Conservation (phyloP, 2,797 vertebrate species). For the Parauchenoglanis punctatus region DNA sequence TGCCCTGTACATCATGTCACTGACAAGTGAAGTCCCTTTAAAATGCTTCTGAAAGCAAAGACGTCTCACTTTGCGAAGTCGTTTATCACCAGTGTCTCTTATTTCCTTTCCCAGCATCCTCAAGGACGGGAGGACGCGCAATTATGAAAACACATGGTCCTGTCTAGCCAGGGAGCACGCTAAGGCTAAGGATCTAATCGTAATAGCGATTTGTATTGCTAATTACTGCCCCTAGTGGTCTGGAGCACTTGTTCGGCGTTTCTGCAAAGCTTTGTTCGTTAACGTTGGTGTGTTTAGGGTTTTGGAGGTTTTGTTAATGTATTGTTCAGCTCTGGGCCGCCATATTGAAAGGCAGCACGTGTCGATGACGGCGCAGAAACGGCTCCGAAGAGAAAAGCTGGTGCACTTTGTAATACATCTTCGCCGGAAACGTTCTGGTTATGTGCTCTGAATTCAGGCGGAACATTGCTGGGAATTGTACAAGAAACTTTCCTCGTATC, state of each 20-base stretch:
- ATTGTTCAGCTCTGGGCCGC: neutral
- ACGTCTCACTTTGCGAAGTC: too few species aligned
- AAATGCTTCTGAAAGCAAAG: too few species aligned
- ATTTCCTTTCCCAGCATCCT: too few species aligned
- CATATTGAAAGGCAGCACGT: neutral
- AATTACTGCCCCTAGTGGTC: neutral
- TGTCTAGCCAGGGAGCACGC: too few species aligned
- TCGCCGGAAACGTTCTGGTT: neutral
- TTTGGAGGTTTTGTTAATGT: neutral
- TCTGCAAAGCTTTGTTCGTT: neutral
- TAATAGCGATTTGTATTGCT: neutral
- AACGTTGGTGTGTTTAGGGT: neutral
- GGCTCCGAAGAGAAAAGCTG: too few species aligned
- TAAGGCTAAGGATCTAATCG: neutral
- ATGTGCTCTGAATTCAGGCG: neutral
- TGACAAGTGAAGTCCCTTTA: too few species aligned
- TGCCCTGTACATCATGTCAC: too few species aligned
- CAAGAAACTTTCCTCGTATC: neutral
- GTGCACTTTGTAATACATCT: neutral
- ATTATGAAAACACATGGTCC: neutral
- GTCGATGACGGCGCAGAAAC: neutral
- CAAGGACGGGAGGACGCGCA: too few species aligned
- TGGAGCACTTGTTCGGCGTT: neutral
- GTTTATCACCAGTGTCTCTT: too few species aligned
- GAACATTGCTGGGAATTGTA: conserved; percentile 1